These are phyloP conservation scores for Danaus melanippus DNA, from an alignment of 1,140 invertebrate species.

Conservation along the genomic window DNA sequence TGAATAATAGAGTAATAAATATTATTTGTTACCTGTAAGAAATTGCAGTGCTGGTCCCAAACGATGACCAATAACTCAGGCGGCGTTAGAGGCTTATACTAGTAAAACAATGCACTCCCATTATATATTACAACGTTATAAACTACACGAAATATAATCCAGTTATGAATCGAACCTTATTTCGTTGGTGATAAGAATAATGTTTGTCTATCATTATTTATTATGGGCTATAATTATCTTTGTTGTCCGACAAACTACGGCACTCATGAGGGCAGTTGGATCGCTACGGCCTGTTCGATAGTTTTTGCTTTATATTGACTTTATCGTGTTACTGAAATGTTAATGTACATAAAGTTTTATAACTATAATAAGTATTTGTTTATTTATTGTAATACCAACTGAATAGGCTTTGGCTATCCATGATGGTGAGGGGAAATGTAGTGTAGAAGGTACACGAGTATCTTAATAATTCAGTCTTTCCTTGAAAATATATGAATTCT, in stretches of 20 bases:
- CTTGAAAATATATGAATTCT: no score
- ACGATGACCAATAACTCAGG: constrained; percentile 29
- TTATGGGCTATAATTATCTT: constrained; percentile 10
- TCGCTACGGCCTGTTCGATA: constrained; percentile 14
- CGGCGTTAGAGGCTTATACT: constrained; percentile 23
- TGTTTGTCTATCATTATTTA: constrained; percentile 3
- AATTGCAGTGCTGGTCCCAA: constrained; percentile 17
- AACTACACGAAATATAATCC: constrained; percentile 1
- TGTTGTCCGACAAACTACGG: constrained; percentile 22
- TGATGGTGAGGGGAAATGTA: no score
- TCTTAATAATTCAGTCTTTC: no score
- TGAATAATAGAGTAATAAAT: constrained; percentile 18
- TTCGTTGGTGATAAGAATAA: constrained; percentile 1
- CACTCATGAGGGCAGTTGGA: constrained; percentile 22
- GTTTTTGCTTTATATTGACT: constrained; percentile 18
- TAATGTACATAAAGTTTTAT: constrained; percentile 1
- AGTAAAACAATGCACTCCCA: constrained; percentile 24
- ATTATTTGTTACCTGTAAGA: constrained; percentile 22
- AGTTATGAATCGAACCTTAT: constrained; percentile 6
- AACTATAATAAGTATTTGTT: constrained; percentile 3
- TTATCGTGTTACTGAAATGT: no score
- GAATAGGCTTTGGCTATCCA: no score
- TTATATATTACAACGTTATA: constrained; percentile 19
- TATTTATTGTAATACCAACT: not conserved
- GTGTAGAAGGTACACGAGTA: no score